Conservation (phyloP, 1,140 invertebrate genomes). For the Sarcophaga bullata region DNA sequence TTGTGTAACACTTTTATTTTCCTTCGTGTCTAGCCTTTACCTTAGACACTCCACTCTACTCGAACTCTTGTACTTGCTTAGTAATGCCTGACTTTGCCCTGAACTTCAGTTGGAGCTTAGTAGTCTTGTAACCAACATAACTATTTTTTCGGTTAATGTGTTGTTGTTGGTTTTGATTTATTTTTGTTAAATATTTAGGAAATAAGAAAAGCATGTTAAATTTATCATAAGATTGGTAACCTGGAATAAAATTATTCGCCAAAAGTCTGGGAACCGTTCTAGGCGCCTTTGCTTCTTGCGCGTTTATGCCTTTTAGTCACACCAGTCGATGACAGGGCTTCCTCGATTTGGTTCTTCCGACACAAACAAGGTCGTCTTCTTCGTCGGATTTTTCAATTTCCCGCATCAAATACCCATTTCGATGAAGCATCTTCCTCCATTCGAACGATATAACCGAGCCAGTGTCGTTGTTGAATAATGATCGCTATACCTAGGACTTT, state of each 20-base stretch:
- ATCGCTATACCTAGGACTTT: no score
- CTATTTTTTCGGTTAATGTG: background rate
- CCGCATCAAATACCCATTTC: no score
- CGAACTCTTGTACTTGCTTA: background rate
- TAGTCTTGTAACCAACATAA: slow-evolving; percentile 4
- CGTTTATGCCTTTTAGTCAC: no score
- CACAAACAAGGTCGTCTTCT: no score
- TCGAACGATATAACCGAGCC: no score
- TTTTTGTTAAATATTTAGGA: background rate
- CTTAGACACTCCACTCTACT: background rate
- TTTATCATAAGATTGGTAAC: background rate
- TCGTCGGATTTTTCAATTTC: no score
- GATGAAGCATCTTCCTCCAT: no score
- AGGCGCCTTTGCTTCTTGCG: no score
- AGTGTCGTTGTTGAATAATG: no score
- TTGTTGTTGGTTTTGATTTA: background rate
- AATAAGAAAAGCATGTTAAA: background rate
- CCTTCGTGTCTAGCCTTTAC: background rate
- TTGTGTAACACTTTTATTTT: background rate
- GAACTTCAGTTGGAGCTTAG: slow-evolving; percentile 34
- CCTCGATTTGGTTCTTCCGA: no score
- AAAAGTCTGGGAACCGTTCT: background rate
- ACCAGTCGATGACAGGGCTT: no score
- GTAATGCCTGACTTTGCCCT: slow-evolving; percentile 16
- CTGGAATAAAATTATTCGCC: background rate